Percentiles rank a stretch among this genome's conserved stretches.
Conservation (phyloP, 2,888 invertebrate species). For the Halictus quadricinctus region DNA sequence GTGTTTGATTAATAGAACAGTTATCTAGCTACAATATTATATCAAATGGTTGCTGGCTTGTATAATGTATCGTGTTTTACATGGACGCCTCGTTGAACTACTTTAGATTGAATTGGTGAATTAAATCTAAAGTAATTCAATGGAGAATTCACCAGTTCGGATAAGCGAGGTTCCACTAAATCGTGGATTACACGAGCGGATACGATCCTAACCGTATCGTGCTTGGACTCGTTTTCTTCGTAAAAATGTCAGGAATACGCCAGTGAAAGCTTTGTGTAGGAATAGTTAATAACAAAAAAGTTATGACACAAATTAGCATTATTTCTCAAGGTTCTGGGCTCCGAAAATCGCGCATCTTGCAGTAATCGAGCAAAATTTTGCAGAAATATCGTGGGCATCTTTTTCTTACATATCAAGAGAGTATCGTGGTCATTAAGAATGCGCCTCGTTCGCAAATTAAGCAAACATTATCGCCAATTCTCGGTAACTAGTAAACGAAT, state of each 20-base stretch:
- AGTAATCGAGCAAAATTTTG: no score
- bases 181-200: neutral
- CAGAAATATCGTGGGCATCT: no score
- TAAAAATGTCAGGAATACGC: neutral
- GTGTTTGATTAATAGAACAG: no score
- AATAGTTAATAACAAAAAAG: neutral
- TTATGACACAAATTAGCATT: neutral
- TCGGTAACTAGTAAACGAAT: neutral
- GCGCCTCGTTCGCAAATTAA: neutral
- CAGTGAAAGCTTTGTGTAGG: neutral
- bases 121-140: no score
- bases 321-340: no score
- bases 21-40: no score
- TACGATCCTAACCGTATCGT: neutral
- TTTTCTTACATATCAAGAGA: no score
- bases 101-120: no score
- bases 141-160: neutral
- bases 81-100: no score
- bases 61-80: no score
- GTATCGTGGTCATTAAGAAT: neutral
- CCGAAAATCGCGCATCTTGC: no score
- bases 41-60: no score
- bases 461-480: neutral
- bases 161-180: neutral
- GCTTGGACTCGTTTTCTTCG: neutral